phyloP scores from a whole-genome alignment of 2,797 vertebrate species.

The Gobionotothen gibberifrons region DNA sequence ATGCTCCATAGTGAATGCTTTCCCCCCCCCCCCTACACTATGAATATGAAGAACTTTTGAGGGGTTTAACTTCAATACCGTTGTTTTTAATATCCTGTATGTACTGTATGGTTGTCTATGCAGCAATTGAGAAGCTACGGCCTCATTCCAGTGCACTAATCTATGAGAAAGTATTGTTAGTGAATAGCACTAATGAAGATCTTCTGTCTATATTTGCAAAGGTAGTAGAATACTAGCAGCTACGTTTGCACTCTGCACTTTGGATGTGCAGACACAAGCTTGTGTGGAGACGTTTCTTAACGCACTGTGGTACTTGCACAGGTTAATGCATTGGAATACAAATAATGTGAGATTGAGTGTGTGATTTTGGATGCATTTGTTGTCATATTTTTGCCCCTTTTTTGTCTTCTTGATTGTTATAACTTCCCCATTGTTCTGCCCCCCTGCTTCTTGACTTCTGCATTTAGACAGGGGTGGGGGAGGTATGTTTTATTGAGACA shows the following conservation, averaged over 20 bases:
- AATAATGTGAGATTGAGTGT: conserved; percentile 51
- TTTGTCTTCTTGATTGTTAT: conserved; percentile 51
- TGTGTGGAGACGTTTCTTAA: conserved; percentile 27
- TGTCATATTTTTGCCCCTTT: conserved; percentile 61
- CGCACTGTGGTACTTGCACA: conserved; percentile 54
- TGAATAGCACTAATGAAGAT: conserved; percentile 46
- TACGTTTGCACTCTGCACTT: conserved; percentile 19
- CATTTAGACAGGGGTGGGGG: conserved; percentile 7
- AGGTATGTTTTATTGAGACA: conserved; percentile 51
- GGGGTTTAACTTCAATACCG: conserved; percentile 30
- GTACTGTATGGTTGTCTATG: conserved; percentile 54
- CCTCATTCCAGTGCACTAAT: conserved; percentile 66
- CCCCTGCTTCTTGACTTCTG: conserved; percentile 38
- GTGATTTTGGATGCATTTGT: conserved; percentile 32
- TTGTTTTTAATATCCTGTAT: conserved; percentile 45
- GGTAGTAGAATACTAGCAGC: conserved; percentile 17
- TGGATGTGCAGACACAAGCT: conserved; percentile 25
- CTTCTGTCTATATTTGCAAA: conserved; percentile 33
- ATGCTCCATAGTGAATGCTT: conserved; percentile 44
- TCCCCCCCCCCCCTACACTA: conserved; percentile 33
- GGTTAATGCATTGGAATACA: conserved; percentile 64
- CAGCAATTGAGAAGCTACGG: conserved; percentile 34
- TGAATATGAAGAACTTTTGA: conserved; percentile 76
- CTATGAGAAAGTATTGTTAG: conserved; percentile 52
- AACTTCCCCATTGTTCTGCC: conserved; percentile 53